These are phyloP conservation scores for Heliconius congener DNA, from an alignment of 1,140 invertebrate genomes.

Conservation along the genomic window DNA sequence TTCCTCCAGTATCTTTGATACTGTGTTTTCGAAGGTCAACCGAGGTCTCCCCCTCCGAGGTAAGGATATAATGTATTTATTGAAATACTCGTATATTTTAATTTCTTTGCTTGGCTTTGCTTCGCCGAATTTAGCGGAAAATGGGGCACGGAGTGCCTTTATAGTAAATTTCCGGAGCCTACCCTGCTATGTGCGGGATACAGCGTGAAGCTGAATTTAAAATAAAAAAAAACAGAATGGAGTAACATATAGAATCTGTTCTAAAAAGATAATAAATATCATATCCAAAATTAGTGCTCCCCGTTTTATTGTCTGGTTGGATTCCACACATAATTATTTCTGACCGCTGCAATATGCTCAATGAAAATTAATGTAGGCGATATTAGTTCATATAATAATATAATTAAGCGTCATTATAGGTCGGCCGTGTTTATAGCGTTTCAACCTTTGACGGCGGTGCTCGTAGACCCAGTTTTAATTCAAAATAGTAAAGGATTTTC, in stretches of 20 bases:
- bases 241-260: background rate
- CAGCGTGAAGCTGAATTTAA: too few relatives aligned
- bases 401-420: background rate
- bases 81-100: too few relatives aligned
- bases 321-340: conserved; percentile 76
- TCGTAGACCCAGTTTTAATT: conserved; percentile 1
- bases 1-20: too few relatives aligned
- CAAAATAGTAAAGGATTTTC: background rate
- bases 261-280: conserved; percentile 14
- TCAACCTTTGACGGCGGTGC: background rate
- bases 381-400: conserved; percentile 47
- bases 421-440: background rate
- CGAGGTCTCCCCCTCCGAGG: too few relatives aligned
- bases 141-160: too few relatives aligned
- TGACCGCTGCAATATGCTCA: conserved; percentile 60
- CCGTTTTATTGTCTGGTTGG: conserved; percentile 57
- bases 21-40: too few relatives aligned
- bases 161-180: too few relatives aligned
- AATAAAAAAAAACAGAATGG: too few relatives aligned
- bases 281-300: conserved; percentile 31
- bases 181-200: too few relatives aligned
- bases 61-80: too few relatives aligned
- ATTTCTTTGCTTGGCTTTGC: too few relatives aligned
- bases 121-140: too few relatives aligned
- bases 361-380: conserved; percentile 60